Percentiles rank a stretch among this genome's conserved stretches.
Conservation (phyloP, 2,797 vertebrate genomes). For the Loriculus beryllinus region DNA sequence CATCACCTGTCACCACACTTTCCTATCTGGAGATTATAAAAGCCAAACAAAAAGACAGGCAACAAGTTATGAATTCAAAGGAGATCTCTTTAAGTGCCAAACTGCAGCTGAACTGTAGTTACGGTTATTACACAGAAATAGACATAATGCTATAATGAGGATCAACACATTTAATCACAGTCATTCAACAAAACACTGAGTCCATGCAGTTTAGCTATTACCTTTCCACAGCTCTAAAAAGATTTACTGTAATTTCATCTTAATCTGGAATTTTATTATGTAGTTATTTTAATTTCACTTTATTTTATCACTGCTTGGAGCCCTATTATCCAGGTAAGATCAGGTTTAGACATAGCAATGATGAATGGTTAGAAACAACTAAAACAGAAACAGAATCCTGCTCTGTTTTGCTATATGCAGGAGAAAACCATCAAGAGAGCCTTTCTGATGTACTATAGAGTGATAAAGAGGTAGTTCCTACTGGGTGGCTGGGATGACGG, state of each 20-base stretch:
- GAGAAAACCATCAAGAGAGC: neutral
- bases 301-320: constrained; percentile 40
- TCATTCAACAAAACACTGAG: neutral
- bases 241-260: constrained; percentile 26
- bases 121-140: neutral
- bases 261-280: constrained; percentile 50
- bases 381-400: neutral
- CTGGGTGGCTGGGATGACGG: neutral
- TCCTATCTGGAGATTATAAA: neutral
- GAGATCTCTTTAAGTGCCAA: neutral
- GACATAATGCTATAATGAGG: constrained; percentile 2
- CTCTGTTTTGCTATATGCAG: neutral
- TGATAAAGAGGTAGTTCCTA: neutral
- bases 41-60: neutral
- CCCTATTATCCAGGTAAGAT: constrained; percentile 24
- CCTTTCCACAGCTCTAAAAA: constrained; percentile 1
- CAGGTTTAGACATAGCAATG: neutral
- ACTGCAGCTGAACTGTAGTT: neutral
- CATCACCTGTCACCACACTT: neutral
- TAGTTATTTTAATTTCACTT: constrained; percentile 54
- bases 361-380: constrained; percentile 5
- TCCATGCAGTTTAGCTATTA: neutral
- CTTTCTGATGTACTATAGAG: neutral
- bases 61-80: neutral
- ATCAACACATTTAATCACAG: constrained; percentile 36